Percentiles rank a stretch among this genome's conserved stretches.
phyloP scores from a whole-genome alignment of 2,888 invertebrate genomes.

The Eupeodes latifasciatus region DNA sequence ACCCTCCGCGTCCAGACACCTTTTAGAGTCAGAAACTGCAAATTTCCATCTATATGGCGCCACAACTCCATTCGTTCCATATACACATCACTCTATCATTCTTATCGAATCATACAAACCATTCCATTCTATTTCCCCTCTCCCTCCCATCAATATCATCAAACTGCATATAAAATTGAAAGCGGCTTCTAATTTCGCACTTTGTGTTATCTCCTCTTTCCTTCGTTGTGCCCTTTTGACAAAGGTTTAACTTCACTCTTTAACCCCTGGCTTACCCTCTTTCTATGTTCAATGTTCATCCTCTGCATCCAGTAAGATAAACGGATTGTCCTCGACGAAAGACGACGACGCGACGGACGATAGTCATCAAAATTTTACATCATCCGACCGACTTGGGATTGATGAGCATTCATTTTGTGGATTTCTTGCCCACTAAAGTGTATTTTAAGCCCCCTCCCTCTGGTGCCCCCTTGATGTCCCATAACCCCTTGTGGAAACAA shows the following conservation, averaged over 20 bases:
- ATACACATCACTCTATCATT: constrained; percentile 17
- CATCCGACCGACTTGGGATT: constrained; percentile 57
- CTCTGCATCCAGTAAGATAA: constrained; percentile 53
- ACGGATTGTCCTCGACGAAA: constrained; percentile 71
- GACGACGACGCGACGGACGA: constrained; percentile 8
- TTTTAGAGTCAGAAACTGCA: background rate
- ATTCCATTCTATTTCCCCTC: background rate
- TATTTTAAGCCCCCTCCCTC: background rate
- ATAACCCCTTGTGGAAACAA: background rate
- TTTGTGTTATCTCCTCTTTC: constrained; percentile 12
- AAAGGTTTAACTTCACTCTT: background rate
- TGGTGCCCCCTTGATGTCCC: background rate
- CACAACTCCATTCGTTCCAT: constrained; percentile 42
- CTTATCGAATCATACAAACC: constrained; percentile 12
- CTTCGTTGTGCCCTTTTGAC: constrained; percentile 7
- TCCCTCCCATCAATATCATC: background rate
- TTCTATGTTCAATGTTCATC: background rate
- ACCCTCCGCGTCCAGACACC: constrained; percentile 37
- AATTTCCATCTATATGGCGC: constrained; percentile 49
- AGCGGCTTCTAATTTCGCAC: constrained; percentile 56
- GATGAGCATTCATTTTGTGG: constrained; percentile 58
- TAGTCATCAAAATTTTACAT: constrained; percentile 73
- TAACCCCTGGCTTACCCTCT: background rate
- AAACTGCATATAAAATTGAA: constrained; percentile 35
- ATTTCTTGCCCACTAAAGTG: constrained; percentile 29